Percentiles rank a stretch among this genome's conserved stretches.
phyloP scores from a whole-genome alignment of 2,888 invertebrate genomes.

The Bhutanitis thaidina region DNA sequence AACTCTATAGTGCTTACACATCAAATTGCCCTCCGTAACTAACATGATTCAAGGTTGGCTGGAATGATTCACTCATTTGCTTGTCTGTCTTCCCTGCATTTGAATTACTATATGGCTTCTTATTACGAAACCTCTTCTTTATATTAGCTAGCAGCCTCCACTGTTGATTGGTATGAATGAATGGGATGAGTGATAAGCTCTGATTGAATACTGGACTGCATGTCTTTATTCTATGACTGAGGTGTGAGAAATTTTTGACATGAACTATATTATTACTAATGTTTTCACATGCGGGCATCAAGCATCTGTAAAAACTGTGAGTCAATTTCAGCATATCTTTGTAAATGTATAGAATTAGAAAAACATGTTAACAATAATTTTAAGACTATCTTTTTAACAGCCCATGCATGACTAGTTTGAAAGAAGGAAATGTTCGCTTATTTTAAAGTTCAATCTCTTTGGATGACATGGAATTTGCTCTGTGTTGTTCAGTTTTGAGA shows the following conservation, averaged over 20 bases:
- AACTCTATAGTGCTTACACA: constrained; percentile 43
- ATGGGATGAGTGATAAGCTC: constrained; percentile 27
- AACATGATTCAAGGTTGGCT: constrained; percentile 46
- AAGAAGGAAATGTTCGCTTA: constrained; percentile 19
- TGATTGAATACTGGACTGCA: constrained; percentile 37
- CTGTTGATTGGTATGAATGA: constrained; percentile 34
- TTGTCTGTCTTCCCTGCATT: constrained; percentile 38
- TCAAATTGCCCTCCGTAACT: constrained; percentile 56
- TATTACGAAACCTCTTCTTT: constrained; percentile 41
- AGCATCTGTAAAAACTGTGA: constrained; percentile 70
- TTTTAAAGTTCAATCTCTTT: constrained; percentile 23
- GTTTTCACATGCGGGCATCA: constrained; percentile 55
- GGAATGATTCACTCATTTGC: constrained; percentile 57
- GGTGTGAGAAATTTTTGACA: constrained; percentile 47
- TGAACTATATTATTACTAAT: constrained; percentile 39
- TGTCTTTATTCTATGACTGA: constrained; percentile 47
- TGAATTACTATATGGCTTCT: constrained; percentile 39
- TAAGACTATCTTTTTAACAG: constrained; percentile 33
- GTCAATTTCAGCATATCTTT: constrained; percentile 74
- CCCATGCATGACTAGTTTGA: constrained; percentile 33
- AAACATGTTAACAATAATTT: constrained; percentile 40
- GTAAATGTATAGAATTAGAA: constrained; percentile 30
- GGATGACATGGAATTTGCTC: constrained; percentile 66
- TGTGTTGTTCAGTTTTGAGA: constrained; percentile 37
- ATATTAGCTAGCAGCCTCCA: constrained; percentile 38